A percentile compares a stretch with the other conserved stretches of the same genome.
Evolutionary conservation across 2,797 vertebrate genomes (phyloP).

Genomic region (Holocentrus rufus): DNA sequence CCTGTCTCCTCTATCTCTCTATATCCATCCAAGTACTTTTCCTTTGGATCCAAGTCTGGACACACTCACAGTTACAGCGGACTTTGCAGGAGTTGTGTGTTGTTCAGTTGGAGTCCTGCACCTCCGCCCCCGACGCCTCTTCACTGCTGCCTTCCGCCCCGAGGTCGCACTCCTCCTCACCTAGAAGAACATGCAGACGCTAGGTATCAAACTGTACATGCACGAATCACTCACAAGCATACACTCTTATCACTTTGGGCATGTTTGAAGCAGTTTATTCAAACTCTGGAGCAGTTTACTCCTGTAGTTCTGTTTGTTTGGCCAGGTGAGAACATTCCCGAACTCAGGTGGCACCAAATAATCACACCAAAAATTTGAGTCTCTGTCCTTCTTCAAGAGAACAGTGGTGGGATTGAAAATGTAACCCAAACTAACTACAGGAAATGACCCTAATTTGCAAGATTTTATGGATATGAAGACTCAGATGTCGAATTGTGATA

Average conservation of each 20-base stretch:
- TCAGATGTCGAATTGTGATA: too few relatives aligned
- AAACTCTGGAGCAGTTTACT: too few relatives aligned
- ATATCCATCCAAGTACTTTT: conserved; percentile 17
- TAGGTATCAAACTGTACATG: neutral
- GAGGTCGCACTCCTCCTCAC: conserved; percentile 38
- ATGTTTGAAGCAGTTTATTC: neutral
- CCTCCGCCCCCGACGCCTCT: conserved; percentile 57
- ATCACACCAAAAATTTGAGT: too few relatives aligned
- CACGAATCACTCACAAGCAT: neutral
- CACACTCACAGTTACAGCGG: conserved; percentile 64
- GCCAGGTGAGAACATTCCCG: too few relatives aligned
- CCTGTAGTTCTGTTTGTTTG: too few relatives aligned
- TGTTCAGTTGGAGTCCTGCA: conserved; percentile 73
- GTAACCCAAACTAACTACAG: too few relatives aligned
- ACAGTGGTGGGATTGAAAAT: too few relatives aligned
- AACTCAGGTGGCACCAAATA: too few relatives aligned
- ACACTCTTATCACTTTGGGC: neutral
- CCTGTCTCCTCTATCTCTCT: conserved; percentile 19
- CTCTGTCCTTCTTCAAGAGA: too few relatives aligned
- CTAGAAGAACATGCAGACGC: conserved; percentile 45
- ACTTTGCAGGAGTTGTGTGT: conserved; percentile 3
- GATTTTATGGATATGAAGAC: too few relatives aligned
- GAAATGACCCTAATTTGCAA: too few relatives aligned
- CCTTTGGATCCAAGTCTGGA: conserved; percentile 43
- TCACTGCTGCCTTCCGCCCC: conserved; percentile 29